Percentiles rank a stretch among this genome's conserved stretches.
phyloP scores from a whole-genome alignment of 2,888 invertebrate species.

The Drosophila differens region DNA sequence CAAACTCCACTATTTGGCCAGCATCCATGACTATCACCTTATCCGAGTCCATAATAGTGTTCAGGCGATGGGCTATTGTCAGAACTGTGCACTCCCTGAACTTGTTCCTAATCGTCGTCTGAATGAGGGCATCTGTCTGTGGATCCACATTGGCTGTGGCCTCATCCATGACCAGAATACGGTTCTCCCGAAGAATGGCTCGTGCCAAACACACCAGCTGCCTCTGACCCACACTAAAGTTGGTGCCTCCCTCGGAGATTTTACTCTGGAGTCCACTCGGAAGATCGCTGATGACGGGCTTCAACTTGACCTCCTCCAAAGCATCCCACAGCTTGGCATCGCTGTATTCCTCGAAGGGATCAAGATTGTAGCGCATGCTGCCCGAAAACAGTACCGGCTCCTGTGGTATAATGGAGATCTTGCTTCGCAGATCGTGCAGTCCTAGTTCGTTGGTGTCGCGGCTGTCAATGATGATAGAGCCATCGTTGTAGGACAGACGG shows the following conservation, averaged over 20 bases:
- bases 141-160: constrained; percentile 97
- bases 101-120: constrained; percentile 91
- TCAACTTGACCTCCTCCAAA: constrained; percentile 90
- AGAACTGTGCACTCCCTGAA: constrained; percentile 93
- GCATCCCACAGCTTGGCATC: constrained; percentile 94
- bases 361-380: constrained; percentile 94
- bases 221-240: constrained; percentile 96
- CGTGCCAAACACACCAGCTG: constrained; percentile 96
- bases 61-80: constrained; percentile 95
- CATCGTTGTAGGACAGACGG: constrained; percentile 91
- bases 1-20: constrained; percentile 89
- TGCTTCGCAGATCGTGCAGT: constrained; percentile 90
- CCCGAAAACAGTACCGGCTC: constrained; percentile 95
- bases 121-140: constrained; percentile 93
- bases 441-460: constrained; percentile 90
- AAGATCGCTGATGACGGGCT: constrained; percentile 88
- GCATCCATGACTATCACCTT: constrained; percentile 89
- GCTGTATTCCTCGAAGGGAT: constrained; percentile 93
- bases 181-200: constrained; percentile 94
- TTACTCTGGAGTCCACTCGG: constrained; percentile 89
- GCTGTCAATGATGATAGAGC: constrained; percentile 92
- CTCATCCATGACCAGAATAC: constrained; percentile 94
- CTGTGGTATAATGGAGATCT: constrained; percentile 93
- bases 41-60: constrained; percentile 90
- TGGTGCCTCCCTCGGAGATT: constrained; percentile 91